Evolutionary conservation across 2,888 invertebrate species (phyloP), one percentile per base, ranked within the genome.

Genomic region (Caradrina kadenii): DNA sequence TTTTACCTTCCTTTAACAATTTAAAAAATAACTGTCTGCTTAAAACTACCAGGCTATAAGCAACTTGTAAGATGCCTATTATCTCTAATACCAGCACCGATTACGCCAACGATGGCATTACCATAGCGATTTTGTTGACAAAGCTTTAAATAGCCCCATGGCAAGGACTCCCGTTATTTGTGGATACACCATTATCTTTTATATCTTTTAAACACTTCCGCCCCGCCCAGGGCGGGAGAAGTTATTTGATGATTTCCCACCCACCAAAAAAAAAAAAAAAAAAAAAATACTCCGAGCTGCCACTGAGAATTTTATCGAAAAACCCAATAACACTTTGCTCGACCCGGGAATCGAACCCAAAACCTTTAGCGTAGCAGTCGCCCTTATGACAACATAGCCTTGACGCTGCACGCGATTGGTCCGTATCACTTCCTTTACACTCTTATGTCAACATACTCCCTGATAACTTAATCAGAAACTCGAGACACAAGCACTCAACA

Each of bases 121-220:
- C 53, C 63, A 55, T 69, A 67, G 64, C 39, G 56, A 54, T 69
- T 62, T 63, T 76, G 77, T 80, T 76, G 76, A 73, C 73, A 59
- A 52, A 80, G 63, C 63, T 81, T 2, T 42, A 76, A 71, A 65
- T 72, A 80, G 31, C 69, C 48, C 56, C 31, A 53, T 54, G 10
- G 58, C 21, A 60, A 69, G 63, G 63, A 69, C 58, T 68, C 65
- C 19, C 4, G 54, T 35, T 71, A 69, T 79, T 82, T 80, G 77
- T 80, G 17, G 48, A n/a, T 11, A 67, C 54, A 67, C 42, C 64
- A 64, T 80, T 80, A 80, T 69, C 71, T 76, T 63, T 58, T 50
- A 69, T 59, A 66, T 73, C 66, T 69, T 58, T 60, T 58, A 21
- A 63, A 80, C 42, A 54, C 55, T 80, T 82, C 82, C 80, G n/a